Evolutionary conservation across 2,888 invertebrate genomes (phyloP).

Genomic region (Campoletis raptor): DNA sequence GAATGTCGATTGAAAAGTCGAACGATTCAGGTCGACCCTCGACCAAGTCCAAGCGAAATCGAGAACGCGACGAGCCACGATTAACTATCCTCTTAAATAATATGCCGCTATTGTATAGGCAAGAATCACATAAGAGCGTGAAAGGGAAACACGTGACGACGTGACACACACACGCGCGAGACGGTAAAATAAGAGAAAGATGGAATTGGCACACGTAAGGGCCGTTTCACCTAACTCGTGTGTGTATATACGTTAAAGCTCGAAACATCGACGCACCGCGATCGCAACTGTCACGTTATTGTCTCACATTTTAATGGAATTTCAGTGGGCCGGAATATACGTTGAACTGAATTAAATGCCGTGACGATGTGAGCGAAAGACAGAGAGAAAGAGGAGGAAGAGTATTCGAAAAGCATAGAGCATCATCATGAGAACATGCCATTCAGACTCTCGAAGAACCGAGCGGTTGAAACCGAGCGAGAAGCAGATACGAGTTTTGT

Average conservation of each 20-base stretch:
- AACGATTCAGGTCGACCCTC: constrained; percentile 70
- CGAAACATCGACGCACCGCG: constrained; percentile 78
- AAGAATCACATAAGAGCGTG: constrained; percentile 40
- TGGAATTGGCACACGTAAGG: constrained; percentile 13
- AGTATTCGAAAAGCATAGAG: constrained; percentile 27
- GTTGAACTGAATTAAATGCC: constrained; percentile 81
- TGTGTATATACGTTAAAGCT: constrained; percentile 56
- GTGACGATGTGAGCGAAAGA: constrained; percentile 23
- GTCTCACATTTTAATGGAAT: constrained; percentile 84
- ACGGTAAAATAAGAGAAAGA: constrained; percentile 50
- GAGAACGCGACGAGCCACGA: constrained; percentile 65
- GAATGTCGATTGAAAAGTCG: constrained; percentile 70
- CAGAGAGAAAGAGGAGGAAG: constrained; percentile 32
- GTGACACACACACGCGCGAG: constrained; percentile 49
- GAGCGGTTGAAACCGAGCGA: constrained; percentile 44
- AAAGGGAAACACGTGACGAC: constrained; percentile 41
- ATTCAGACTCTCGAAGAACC: constrained; percentile 46
- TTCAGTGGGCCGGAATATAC: constrained; percentile 80
- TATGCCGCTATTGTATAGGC: neutral
- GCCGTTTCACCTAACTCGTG: too few species aligned
- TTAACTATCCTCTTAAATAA: neutral
- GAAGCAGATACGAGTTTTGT: constrained; percentile 22
- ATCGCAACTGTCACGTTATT: constrained; percentile 84
- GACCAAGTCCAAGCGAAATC: constrained; percentile 56
- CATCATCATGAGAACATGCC: constrained; percentile 29